Evolutionary conservation across 2,113 vertebrate genomes (phyloP), one percentile per base, ranked within the genome.

Genomic region (Osmerus eperlanus): DNA sequence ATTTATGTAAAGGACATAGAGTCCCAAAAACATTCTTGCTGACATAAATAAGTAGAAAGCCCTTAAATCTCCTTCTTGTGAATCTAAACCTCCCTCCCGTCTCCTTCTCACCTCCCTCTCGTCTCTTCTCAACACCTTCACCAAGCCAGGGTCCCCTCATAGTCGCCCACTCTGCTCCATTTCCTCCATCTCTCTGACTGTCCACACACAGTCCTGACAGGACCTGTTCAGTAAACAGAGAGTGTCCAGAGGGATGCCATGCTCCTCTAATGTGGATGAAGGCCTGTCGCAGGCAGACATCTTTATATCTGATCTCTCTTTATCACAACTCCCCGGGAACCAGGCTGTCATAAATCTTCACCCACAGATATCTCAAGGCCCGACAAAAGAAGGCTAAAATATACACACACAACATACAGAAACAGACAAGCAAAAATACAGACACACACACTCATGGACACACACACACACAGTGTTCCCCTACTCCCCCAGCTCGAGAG

Each of bases 201-300:
- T 72, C 52, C 72, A 77, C 63, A 77, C 63, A 29, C 75, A 65
- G 28, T 52, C 15, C 51, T 61, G 55, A 58, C 74, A 79, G 67
- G 25, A 71, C 66, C 32, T 28, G 55, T n/a, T 67, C 65, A 18
- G 68, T 77, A 78, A 77, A 78, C 61, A 75, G 41, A 56, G 12
- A 15, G 63, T 41, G 25, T 71, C 76, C 71, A 55, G 28, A 55
- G 59, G 60, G 72, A 70, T 23, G 36, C 16, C 5, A 25, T 68
- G 60, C 75, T 72, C 52, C 47, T 72, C 55, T 66, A 67, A 75
- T 3, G 1, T 15, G 55, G 71, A 60, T 51, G 62, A 67, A 52
- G 71, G 65, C 23, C 69, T 76, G 78, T 81, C 72, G 56, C 65
- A 70, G 12, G 59, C 58, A 82, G 74, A 76, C 69, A 77, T 83